Conservation (phyloP, 2,888 invertebrate species). For the Sesia apiformis region DNA sequence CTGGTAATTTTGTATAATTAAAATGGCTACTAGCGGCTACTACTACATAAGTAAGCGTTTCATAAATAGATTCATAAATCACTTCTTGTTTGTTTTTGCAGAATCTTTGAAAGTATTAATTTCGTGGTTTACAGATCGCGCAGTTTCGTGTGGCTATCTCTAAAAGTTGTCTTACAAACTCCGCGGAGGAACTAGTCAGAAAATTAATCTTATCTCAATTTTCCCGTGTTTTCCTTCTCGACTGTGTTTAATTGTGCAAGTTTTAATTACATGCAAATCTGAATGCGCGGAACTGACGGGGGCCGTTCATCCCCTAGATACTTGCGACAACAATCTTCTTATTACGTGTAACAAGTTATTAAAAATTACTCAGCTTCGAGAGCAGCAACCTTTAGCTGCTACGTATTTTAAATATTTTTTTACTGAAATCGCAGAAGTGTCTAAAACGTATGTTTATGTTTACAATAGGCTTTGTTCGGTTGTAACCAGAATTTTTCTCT, state of each 20-base stretch:
- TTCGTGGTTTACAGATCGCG: not conserved
- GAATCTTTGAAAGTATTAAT: not conserved
- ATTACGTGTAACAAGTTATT: slow-evolving; percentile 4
- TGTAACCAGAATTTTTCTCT: slow-evolving; percentile 15
- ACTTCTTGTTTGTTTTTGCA: no score
- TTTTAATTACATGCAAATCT: slow-evolving; percentile 63
- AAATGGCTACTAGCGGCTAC: no score
- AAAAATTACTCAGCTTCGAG: no score
- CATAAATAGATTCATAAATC: no score
- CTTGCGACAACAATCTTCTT: slow-evolving; percentile 30
- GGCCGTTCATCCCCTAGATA: slow-evolving; percentile 21
- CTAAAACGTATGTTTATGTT: slow-evolving; percentile 5
- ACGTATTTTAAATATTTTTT: not conserved
- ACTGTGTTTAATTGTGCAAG: slow-evolving; percentile 60
- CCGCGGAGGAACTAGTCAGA: slow-evolving; percentile 44
- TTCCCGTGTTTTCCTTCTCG: slow-evolving; percentile 54
- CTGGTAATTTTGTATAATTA: no score
- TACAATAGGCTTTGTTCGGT: slow-evolving; percentile 8
- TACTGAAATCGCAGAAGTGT: not conserved
- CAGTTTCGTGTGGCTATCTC: slow-evolving; percentile 25
- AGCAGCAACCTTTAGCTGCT: not conserved
- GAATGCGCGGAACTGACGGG: slow-evolving; percentile 33
- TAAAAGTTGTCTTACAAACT: slow-evolving; percentile 36
- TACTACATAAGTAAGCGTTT: no score
- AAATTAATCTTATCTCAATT: slow-evolving; percentile 67